A percentile compares a stretch with the other conserved stretches of the same genome.
phyloP scores from a whole-genome alignment of 1,140 invertebrate species.

The Neodiprion pinetum region DNA sequence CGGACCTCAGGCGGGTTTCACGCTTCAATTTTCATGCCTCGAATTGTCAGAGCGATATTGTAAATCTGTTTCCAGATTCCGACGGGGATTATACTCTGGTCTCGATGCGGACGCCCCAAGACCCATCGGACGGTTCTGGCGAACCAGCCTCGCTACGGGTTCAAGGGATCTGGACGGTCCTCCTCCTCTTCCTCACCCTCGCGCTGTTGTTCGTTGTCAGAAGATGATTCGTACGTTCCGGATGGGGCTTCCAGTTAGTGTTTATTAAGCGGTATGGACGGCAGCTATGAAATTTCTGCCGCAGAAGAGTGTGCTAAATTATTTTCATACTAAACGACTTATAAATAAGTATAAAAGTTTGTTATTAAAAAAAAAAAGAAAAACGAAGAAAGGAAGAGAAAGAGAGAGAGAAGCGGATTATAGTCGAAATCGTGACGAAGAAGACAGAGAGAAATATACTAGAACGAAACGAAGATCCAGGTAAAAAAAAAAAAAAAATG shows the following conservation, averaged over 20 bases:
- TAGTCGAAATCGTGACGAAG: background rate
- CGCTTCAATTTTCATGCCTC: constrained; percentile 18
- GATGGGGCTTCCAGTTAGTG: constrained; percentile 54
- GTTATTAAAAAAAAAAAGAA: constrained; percentile 21
- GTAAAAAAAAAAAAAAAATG: no score
- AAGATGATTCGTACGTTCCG: constrained; percentile 53
- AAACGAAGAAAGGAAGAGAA: background rate
- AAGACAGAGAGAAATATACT: no score
- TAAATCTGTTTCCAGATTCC: constrained; percentile 48
- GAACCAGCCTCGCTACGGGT: constrained; percentile 13
- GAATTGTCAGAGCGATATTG: constrained; percentile 17
- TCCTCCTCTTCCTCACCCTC: constrained; percentile 43
- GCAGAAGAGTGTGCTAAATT: constrained; percentile 42
- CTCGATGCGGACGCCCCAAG: constrained; percentile 42
- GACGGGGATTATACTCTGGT: constrained; percentile 41
- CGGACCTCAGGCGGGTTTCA: background rate
- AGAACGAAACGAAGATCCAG: no score
- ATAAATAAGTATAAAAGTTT: constrained; percentile 18
- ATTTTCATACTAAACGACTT: constrained; percentile 51
- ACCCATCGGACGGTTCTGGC: constrained; percentile 19
- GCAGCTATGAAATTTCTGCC: constrained; percentile 26
- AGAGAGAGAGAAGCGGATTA: constrained; percentile 9
- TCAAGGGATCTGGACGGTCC: constrained; percentile 31
- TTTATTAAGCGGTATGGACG: constrained; percentile 42
- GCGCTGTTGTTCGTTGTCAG: constrained; percentile 40